phyloP scores from a whole-genome alignment of 2,797 vertebrate genomes.

The Cuculus canorus region DNA sequence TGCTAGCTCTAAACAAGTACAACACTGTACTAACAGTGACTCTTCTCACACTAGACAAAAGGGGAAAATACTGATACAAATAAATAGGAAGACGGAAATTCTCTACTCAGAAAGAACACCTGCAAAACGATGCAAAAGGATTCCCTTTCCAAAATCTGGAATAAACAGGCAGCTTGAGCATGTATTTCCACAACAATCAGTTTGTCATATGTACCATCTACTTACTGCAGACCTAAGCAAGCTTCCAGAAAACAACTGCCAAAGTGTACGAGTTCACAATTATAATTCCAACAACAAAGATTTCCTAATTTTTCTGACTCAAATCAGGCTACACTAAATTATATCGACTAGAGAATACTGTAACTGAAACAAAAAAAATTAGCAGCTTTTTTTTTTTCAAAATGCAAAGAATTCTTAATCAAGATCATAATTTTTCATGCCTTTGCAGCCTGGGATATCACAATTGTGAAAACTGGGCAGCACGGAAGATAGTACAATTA shows the following conservation, averaged over 20 bases:
- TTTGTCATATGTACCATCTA: background rate
- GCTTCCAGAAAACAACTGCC: background rate
- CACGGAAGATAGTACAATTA: background rate
- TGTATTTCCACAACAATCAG: background rate
- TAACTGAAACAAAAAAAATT: background rate
- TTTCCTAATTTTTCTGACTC: background rate
- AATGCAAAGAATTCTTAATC: conserved; percentile 33
- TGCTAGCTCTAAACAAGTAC: background rate
- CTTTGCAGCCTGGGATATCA: background rate
- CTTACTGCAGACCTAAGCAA: background rate
- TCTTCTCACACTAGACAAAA: background rate
- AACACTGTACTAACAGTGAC: background rate
- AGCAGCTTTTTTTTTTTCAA: background rate
- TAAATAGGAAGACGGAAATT: background rate
- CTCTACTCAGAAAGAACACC: background rate
- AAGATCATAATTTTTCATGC: background rate
- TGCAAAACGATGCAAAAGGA: background rate
- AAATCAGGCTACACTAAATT: background rate
- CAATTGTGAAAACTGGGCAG: background rate
- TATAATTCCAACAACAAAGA: background rate
- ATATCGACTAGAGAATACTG: background rate
- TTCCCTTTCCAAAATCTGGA: background rate
- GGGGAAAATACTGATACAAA: background rate
- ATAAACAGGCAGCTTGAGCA: background rate
- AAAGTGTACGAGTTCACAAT: background rate